Evolutionary conservation across 2,113 vertebrate species (phyloP).

Genomic region (Pollachius pollachius): DNA sequence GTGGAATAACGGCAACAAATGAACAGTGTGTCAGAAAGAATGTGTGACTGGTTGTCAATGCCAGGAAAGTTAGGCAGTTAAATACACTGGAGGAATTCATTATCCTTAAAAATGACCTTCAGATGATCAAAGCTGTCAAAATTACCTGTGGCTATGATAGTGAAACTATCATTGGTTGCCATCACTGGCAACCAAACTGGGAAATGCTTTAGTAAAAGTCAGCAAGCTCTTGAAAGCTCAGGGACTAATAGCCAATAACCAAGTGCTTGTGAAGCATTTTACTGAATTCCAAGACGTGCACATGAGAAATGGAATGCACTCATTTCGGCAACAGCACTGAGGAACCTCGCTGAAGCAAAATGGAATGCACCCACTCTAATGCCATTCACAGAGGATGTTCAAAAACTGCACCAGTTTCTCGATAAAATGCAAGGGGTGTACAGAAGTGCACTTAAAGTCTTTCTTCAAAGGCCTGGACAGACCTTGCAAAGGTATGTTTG

Average conservation of each 20-base stretch:
- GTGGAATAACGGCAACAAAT: no score
- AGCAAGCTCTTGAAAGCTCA: slow-evolving; percentile 28
- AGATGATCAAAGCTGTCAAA: slow-evolving; percentile 35
- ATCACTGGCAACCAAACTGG: slow-evolving; percentile 32
- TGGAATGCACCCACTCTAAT: background rate
- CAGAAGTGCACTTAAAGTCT: background rate
- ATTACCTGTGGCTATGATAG: slow-evolving; percentile 24
- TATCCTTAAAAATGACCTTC: slow-evolving; percentile 21
- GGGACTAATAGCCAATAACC: slow-evolving; percentile 26
- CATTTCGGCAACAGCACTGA: background rate
- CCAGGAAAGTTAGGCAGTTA: slow-evolving; percentile 18
- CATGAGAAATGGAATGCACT: slow-evolving; percentile 29
- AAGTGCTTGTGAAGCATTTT: slow-evolving; percentile 19
- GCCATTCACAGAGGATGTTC: slow-evolving; percentile 18
- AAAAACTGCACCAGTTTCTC: slow-evolving; percentile 19
- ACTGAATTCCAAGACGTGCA: slow-evolving; percentile 24
- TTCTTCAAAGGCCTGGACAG: slow-evolving; percentile 4
- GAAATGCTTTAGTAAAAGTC: slow-evolving; percentile 26
- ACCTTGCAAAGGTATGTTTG: slow-evolving; percentile 20
- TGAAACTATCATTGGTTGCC: slow-evolving; percentile 21
- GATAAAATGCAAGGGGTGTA: slow-evolving; percentile 5
- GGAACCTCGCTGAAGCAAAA: background rate
- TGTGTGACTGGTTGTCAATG: no score
- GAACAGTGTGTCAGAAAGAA: no score
- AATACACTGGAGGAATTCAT: slow-evolving; percentile 28